Evolutionary conservation across 2,888 invertebrate genomes (phyloP), one percentile per base, ranked within the genome.

Genomic region (Hirudinaria manillensis): DNA sequence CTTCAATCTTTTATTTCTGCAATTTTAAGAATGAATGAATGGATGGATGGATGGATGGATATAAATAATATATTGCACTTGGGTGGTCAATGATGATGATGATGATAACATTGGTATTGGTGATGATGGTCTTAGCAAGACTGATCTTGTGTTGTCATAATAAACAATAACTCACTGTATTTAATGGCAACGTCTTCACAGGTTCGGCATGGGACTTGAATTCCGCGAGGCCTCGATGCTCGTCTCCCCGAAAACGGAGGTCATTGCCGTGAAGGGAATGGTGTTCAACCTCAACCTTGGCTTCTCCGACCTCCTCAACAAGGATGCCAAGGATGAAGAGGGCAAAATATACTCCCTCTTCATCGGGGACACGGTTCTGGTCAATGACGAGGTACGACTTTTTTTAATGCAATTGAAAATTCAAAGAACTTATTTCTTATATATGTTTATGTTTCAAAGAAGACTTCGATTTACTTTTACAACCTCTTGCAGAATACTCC

Each of bases 151-250:
- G 53, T 16, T 53, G 53, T 53, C 53, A 53, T 53, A 21, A n/a
- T 27, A 29, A 61, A 27, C 21, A 61, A 13, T 24, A 16, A 7
- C 56, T 7, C 7, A 24, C n/a, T 61, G 24, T n/a, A 16, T 27
- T 29, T 24, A 61, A 61, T 13, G 13, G 53, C 21, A 16, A 53
- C 21, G 13, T 53, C n/a, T 27, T 27, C 29, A 1, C 77, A 90
- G 90, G 6, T 99, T 99, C 87, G 94, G 91, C 0, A 98, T 93
- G 91, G 99, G 99, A 10, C 93, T 99, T 81, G 98, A 99, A 84
- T 99, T 99, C 85, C 90, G 97, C 75, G 99, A 99, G 85, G 93
- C 93, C 80, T 92, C 94, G 0, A 88, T 98, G 75, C 88, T 95
- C 0, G 93, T 99, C 82, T 93, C 93, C 0, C 92, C 93, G 0